Percentiles rank a stretch among this genome's conserved stretches.
Evolutionary conservation across 2,797 vertebrate genomes (phyloP).

Genomic region (Garrulus glandarius): DNA sequence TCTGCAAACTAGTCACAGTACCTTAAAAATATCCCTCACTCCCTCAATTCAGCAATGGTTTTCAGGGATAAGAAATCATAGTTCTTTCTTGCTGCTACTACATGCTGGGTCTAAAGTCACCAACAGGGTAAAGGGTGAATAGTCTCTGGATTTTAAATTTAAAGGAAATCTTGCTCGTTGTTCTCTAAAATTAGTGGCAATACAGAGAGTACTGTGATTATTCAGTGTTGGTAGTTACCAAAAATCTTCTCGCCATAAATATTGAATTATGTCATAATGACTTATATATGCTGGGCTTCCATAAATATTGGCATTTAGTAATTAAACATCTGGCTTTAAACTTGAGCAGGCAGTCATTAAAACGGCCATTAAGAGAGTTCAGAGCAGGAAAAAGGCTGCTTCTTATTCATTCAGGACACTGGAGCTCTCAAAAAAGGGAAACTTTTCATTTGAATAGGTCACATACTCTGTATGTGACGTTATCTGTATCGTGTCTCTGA

Average conservation of each 20-base stretch:
- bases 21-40: not conserved
- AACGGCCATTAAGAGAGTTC: not conserved
- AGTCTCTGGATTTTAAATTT: not conserved
- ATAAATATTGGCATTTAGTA: slow-evolving; percentile 17
- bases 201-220: not conserved
- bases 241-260: not conserved
- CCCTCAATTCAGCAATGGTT: not conserved
- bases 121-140: fast-evolving
- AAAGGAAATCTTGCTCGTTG: not conserved
- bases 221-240: not conserved
- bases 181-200: not conserved
- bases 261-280: not conserved
- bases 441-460: not conserved
- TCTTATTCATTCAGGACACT: not conserved
- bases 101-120: not conserved
- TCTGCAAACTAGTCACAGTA: not conserved
- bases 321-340: not conserved
- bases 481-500: not conserved
- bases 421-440: not conserved
- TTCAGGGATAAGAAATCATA: not conserved
- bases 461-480: not conserved
- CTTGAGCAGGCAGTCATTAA: not conserved
- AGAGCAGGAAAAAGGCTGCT: not conserved
- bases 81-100: not conserved
- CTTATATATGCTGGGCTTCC: not conserved